Base-by-base conservation (phyloP, 2,888 invertebrate genomes). In the Macrophya alboannulata region DNA sequence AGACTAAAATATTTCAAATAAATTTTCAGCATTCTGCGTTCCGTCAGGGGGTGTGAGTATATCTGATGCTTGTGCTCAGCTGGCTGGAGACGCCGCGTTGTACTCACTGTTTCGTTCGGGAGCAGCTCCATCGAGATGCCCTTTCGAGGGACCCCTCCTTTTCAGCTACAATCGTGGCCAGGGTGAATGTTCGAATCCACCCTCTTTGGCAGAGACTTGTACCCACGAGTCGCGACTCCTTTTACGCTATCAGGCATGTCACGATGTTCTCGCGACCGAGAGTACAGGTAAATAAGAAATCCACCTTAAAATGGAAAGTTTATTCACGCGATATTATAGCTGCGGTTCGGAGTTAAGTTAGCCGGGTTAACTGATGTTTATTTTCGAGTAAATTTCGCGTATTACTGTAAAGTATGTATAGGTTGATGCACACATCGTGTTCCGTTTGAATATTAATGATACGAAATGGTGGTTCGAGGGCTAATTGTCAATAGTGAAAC, bases 221-320 rank as follows among this genome's bases (percentile, higher is more conserved):
- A 98, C 97, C 0, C 97, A 98, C 90, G 96, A 97, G 90, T 97
- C 97, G 2, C 94, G 97, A 71, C 95, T 98, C 72, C 95, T 97
- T 87, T 95, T 98, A 87, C 96, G 97, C 87, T 98, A 97, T 93
- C 97, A 97, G 94, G 97, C 97, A 0, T 98, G 98, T 91, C 96
- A 97, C 0, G 97, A 97, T 91, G 96, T 97, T 5, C 95, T 95
- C 0, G 96, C 96, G 71, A 96, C 97, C 0, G 97, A 97, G 93
- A 97, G 97, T 91, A 96, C 96, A 89, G 96, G 97, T 97, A 92
- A 94, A 31, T 31, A 94, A 89, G 89, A 83, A 76, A 77, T 40
- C 51, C 3, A 6, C n/a, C n/a, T 55, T 25, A 68, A 21, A 62
- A 62, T n/a, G 40, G n/a, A 43, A 21, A 4, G 62, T n/a, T 62